These are phyloP conservation scores for Mus pahari DNA, from an alignment of 2,113 vertebrate genomes.

Conservation along the genomic window DNA sequence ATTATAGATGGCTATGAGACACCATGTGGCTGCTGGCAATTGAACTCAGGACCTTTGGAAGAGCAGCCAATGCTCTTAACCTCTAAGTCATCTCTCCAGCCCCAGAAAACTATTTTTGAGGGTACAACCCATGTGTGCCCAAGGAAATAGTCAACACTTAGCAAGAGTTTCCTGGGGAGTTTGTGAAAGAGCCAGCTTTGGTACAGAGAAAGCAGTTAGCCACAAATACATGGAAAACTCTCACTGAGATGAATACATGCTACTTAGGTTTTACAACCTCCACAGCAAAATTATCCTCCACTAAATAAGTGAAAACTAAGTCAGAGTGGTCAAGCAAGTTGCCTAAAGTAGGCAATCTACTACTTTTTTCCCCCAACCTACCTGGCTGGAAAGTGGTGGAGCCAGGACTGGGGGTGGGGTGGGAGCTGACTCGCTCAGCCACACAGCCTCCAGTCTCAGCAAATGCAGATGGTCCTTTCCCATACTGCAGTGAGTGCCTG, in stretches of 20 bases:
- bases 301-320: neutral
- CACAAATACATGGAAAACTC: neutral
- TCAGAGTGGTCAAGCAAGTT: neutral
- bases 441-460: neutral
- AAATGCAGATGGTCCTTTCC: accelerated
- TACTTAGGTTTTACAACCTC: neutral
- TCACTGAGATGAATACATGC: neutral
- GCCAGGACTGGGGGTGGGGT: neutral
- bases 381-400: neutral
- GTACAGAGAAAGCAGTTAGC: neutral
- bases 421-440: neutral
- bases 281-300: neutral
- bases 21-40: too few species aligned
- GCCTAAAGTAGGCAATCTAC: neutral
- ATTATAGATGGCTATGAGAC: too few species aligned
- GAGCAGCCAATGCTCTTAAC: too few species aligned
- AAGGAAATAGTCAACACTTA: neutral
- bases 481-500: neutral
- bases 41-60: too few species aligned
- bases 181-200: neutral
- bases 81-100: too few species aligned
- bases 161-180: neutral
- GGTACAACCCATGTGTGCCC: neutral
- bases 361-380: too few species aligned
- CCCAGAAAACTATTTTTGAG: neutral